Percentiles rank a stretch among this genome's conserved stretches.
phyloP scores from a whole-genome alignment of 2,888 invertebrate species.

The Stenodera caucasica region DNA sequence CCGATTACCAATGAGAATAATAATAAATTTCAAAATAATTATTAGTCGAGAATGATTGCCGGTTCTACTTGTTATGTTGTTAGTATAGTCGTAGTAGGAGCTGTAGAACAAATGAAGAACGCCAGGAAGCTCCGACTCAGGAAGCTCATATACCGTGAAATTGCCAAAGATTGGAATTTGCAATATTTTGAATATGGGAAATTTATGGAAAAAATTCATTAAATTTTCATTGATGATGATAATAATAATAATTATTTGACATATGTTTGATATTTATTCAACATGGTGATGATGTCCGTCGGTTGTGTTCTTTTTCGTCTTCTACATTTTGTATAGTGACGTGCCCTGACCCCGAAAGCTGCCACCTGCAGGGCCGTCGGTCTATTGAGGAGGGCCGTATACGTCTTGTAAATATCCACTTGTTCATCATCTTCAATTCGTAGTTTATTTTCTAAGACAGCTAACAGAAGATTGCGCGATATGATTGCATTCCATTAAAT shows the following conservation, averaged over 20 bases:
- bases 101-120: not conserved
- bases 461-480: slow-evolving; percentile 18
- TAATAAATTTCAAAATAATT: slow-evolving; percentile 4
- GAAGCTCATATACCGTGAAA: not conserved
- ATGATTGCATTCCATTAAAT: slow-evolving; percentile 38
- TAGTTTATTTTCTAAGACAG: not conserved
- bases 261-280: slow-evolving; percentile 34
- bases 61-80: not conserved
- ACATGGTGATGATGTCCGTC: slow-evolving; percentile 13
- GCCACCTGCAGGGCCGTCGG: slow-evolving; percentile 34
- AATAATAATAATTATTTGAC: too few species aligned
- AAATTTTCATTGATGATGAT: too few species aligned
- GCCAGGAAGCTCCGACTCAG: not conserved
- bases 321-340: slow-evolving; percentile 33
- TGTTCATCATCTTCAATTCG: not conserved
- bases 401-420: slow-evolving; percentile 1
- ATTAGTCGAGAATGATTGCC: not conserved
- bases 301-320: slow-evolving; percentile 16
- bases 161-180: not conserved
- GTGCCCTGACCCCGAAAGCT: slow-evolving; percentile 41
- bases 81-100: not conserved
- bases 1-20: slow-evolving; percentile 1
- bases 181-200: too few species aligned
- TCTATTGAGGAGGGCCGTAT: slow-evolving; percentile 10
- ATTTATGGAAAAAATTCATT: too few species aligned